phyloP scores from a whole-genome alignment of 2,888 invertebrate genomes.

The Tryphoninae sp. region DNA sequence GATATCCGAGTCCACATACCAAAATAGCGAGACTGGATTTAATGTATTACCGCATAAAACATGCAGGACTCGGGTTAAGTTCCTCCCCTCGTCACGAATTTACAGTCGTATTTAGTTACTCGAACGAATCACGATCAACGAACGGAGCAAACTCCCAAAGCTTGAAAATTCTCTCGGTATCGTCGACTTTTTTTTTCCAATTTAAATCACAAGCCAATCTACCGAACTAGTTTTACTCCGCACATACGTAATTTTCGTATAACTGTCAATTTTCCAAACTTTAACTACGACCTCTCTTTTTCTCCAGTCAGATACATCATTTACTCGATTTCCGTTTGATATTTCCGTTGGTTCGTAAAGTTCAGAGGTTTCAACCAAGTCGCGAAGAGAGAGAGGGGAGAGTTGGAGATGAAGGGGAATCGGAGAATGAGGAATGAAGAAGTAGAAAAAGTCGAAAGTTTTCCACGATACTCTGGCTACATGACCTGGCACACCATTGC shows the following conservation, averaged over 20 bases:
- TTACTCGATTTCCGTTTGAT: conserved; percentile 30
- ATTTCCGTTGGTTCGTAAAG: conserved; percentile 26
- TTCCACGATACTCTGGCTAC: conserved; percentile 23
- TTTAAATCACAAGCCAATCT: background rate
- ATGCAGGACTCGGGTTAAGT: no score
- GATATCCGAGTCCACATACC: no score
- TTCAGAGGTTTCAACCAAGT: conserved; percentile 26
- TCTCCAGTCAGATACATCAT: conserved; percentile 11
- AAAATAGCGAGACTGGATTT: no score
- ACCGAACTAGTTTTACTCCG: conserved; percentile 13
- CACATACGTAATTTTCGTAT: background rate
- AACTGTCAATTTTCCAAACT: background rate
- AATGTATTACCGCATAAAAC: no score
- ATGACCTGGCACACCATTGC: conserved; percentile 33
- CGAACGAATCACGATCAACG: no score
- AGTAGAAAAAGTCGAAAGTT: conserved; percentile 44
- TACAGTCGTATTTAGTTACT: no score
- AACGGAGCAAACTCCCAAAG: no score
- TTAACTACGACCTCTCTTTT: background rate
- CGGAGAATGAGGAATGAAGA: background rate
- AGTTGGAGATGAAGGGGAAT: background rate
- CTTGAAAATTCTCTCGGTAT: background rate
- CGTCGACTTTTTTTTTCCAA: background rate
- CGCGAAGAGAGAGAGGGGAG: background rate
- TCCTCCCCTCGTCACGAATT: no score